Percentiles rank a stretch among this genome's conserved stretches.
phyloP scores from a whole-genome alignment of 2,888 invertebrate genomes.

The Pheosia tremula region DNA sequence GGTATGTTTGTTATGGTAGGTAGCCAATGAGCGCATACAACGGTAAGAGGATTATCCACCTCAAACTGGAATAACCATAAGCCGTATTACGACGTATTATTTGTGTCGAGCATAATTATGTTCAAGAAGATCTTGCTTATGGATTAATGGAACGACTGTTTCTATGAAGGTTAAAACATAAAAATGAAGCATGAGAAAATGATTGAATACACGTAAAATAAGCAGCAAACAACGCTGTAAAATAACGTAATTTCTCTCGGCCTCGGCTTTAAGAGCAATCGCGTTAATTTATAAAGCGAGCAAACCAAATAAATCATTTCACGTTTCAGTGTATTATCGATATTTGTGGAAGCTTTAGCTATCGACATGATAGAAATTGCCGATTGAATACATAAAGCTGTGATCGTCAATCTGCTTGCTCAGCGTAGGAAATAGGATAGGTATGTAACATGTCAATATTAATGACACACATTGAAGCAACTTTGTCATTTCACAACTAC shows the following conservation, averaged over 20 bases:
- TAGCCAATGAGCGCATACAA: conserved; percentile 27
- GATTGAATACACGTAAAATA: conserved; percentile 23
- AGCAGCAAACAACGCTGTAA: conserved; percentile 14
- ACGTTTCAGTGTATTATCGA: background rate
- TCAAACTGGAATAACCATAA: conserved; percentile 48
- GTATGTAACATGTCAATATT: no score
- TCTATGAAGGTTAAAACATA: conserved; percentile 34
- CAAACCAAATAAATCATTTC: background rate
- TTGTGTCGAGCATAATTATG: conserved; percentile 61
- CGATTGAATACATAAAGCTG: background rate
- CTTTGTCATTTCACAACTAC: no score
- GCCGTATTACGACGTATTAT: conserved; percentile 58
- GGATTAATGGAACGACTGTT: conserved; percentile 53
- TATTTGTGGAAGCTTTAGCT: background rate
- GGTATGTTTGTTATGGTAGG: conserved; percentile 26
- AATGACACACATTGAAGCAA: no score
- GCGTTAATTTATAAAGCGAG: conserved; percentile 4
- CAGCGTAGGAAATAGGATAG: background rate
- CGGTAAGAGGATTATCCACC: conserved; percentile 41
- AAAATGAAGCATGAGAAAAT: conserved; percentile 25
- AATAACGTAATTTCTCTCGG: conserved; percentile 9
- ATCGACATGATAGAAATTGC: conserved; percentile 1
- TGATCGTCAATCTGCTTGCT: background rate
- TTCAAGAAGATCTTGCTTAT: conserved; percentile 70
- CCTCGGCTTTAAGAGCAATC: background rate